phyloP scores from a whole-genome alignment of 2,113 vertebrate genomes.

The Seriola aureovittata region DNA sequence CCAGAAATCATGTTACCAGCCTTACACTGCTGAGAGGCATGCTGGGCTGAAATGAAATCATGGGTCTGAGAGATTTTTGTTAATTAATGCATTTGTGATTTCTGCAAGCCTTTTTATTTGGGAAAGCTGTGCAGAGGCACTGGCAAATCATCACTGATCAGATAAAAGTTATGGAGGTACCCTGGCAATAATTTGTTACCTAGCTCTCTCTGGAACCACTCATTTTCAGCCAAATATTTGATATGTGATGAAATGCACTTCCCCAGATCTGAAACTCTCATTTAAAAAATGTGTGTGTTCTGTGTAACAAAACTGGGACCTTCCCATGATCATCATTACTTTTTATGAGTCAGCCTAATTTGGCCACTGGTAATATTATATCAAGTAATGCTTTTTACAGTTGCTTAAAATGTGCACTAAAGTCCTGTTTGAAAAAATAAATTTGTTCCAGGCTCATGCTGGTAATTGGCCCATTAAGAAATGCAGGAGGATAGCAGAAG shows the following conservation, averaged over 20 bases:
- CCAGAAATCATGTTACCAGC: conserved; percentile 6
- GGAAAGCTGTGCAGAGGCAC: conserved; percentile 6
- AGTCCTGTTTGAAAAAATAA: conserved; percentile 1
- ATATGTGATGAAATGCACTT: conserved; percentile 3
- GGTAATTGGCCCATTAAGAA: conserved; percentile 40
- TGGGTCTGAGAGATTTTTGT: not conserved
- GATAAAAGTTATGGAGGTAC: conserved; percentile 11
- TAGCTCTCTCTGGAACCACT: not conserved
- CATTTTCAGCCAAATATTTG: conserved; percentile 31
- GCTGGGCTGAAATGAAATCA: conserved; percentile 32
- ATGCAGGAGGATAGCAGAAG: not conserved
- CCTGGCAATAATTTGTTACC: conserved; percentile 6
- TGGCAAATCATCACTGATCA: conserved; percentile 28
- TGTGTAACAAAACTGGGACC: not conserved
- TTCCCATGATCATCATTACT: not conserved
- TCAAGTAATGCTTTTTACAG: conserved; percentile 10
- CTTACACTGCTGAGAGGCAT: conserved; percentile 11
- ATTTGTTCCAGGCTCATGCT: conserved; percentile 1
- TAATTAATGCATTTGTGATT: conserved; percentile 30
- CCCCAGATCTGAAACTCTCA: conserved; percentile 13
- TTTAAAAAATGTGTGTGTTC: not conserved
- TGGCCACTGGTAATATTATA: conserved; percentile 13
- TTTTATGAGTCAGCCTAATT: conserved; percentile 13
- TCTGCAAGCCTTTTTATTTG: conserved; percentile 8
- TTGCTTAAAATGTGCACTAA: conserved; percentile 13